A percentile compares a stretch with the other conserved stretches of the same genome.
Conservation (phyloP, 2,888 invertebrate genomes). For the Macrosiphum euphorbiae region DNA sequence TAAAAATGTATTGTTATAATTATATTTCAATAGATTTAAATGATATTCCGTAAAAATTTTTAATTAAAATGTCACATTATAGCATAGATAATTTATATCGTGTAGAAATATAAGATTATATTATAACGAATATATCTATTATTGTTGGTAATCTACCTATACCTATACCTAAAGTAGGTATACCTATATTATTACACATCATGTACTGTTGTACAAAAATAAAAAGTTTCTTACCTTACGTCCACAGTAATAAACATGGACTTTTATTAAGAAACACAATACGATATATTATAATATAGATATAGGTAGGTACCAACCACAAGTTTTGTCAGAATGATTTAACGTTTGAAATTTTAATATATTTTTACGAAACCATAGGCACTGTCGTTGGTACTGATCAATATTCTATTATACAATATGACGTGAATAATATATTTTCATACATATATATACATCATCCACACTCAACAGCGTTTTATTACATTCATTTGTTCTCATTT, state of each 20-base stretch:
- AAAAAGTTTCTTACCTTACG: background rate
- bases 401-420: background rate
- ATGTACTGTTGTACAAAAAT: background rate
- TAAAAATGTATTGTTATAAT: too few relatives aligned
- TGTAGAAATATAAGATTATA: background rate
- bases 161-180: background rate
- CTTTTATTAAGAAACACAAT: conserved; percentile 7
- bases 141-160: background rate
- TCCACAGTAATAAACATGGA: background rate
- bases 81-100: background rate
- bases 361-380: background rate
- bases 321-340: background rate
- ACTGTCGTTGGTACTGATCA: background rate
- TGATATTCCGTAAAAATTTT: background rate
- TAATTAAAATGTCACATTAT: background rate
- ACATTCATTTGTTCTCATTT: conserved; percentile 26
- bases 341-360: background rate
- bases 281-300: too few relatives aligned
- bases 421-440: background rate
- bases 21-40: conserved; percentile 1
- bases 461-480: background rate
- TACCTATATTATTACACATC: background rate
- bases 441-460: background rate
- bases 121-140: background rate
- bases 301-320: background rate